Base-by-base conservation (phyloP, 2,797 vertebrate species). In the Danio tinwini region DNA sequence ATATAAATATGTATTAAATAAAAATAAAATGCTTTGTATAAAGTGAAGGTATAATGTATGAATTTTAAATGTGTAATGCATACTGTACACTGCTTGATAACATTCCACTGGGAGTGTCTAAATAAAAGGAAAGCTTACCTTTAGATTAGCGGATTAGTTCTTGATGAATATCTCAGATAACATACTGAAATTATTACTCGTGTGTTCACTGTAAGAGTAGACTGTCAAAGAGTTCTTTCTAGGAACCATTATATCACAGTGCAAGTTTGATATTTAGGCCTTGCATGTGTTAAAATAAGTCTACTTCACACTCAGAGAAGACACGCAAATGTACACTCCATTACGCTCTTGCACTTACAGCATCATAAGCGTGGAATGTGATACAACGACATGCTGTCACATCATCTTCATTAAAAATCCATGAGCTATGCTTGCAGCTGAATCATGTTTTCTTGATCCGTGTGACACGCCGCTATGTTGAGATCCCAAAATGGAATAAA, bases 371-470 rank as follows among this genome's bases (percentile, higher is more conserved):
- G 44, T 82, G 74, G 42, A 82, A 78, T 68, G 69, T 62, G 69
- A 62, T 68, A 53, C 49, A 62, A 17, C n/a, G 45, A 82, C 76
- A 55, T 69, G 49, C 71, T 70, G 56, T 74, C 42, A 40, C 76
- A 63, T 79, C 76, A 74, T 42, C 44, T 61, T 73, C 56, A 79
- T 79, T 79, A 82, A 79, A 61, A 74, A 82, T 69, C 69, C 40
- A 74, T 62, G n/a, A 61, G 56, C 55, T 53, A 10, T 58, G 39
- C 42, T 65, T 73, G 37, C 58, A 40, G 64, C 47, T 13, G 12
- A 64, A 63, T 75, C 37, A 75, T 63, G 37, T 64, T 64, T 42
- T 73, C 47, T 21, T 13, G 12, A 64, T 63, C 37, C 5, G 37
- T 63, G 29, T 40, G 45, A 52, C 56, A 42, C 40, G 29, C 16